Evolutionary conservation across 2,113 vertebrate species (phyloP), one percentile per base, ranked within the genome.

Genomic region (Phylloscopus trochilus): DNA sequence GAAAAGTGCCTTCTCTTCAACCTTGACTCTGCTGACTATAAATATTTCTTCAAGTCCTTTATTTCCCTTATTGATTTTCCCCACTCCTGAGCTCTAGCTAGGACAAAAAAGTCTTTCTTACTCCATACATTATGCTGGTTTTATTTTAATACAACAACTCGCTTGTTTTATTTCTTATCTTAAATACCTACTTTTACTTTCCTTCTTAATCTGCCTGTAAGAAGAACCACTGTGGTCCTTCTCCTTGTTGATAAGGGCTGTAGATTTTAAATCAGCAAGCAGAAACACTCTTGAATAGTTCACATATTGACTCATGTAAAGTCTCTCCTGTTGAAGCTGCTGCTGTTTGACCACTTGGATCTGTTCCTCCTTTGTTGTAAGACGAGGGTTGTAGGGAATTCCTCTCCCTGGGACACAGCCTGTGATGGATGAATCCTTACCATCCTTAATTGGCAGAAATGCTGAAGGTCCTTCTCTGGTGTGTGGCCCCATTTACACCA

Each of bases 21-120:
- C 89, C 69, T 92, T 35, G 31, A 83, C 78, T 96, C 67, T 90
- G 96, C 95, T 97, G 86, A 96, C 83, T 95, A 78, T 31, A 92
- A 92, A 87, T 95, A 82, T 92, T 94, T 95, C 76, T 86, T 52
- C 47, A 89, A 78, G 68, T 55, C 59, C 35, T 90, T 95, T 78
- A 66, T 88, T 94, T 58, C 63, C 37, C 68, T 86, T 33, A 89
- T 68, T 96, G 83, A 81, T 93, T 90, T 95, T 37, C 76, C 55
- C 68, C 44, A 56, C 43, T 91, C 83, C 73, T 75, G 63, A 79
- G 59, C 62, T 85, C 53, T 8, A 79, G 41, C 35, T 30, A 13
- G 0, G 11, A 82, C 49, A 91, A 93, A 94, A 93, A 94, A 82
- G 13, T n/a, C 41, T 72, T 68, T 96, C 66, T 94, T 41, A 51